A percentile compares a stretch with the other conserved stretches of the same genome.
phyloP scores from a whole-genome alignment of 2,797 vertebrate species.

The Cossypha caffra region DNA sequence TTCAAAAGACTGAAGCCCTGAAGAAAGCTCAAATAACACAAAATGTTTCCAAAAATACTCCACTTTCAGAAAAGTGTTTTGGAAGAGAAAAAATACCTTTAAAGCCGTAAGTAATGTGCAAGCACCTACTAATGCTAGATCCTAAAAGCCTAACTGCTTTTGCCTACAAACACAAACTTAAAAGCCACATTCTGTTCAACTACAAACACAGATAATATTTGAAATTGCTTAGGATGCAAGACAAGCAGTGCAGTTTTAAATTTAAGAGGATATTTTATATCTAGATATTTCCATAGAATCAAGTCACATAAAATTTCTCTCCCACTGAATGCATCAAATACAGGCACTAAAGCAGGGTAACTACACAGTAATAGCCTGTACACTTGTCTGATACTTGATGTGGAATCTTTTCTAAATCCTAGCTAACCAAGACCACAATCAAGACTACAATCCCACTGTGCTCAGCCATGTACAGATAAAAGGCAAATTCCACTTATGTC shows the following conservation, averaged over 20 bases:
- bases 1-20: neutral
- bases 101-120: neutral
- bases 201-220: neutral
- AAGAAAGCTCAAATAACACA: neutral
- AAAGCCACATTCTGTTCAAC: neutral
- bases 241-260: neutral
- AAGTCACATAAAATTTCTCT: neutral
- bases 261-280: neutral
- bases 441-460: neutral
- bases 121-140: neutral
- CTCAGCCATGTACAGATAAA: neutral
- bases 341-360: neutral
- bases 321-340: neutral
- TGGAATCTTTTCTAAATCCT: neutral
- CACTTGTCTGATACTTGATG: neutral
- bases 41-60: neutral
- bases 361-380: neutral
- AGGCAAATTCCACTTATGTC: neutral
- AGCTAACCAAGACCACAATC: neutral
- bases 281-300: neutral
- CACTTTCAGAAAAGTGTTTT: neutral
- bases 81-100: neutral
- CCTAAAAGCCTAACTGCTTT: neutral
- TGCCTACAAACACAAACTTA: neutral
- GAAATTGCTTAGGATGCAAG: neutral